Base-by-base conservation (phyloP, 2,797 vertebrate genomes). In the Hirundo rustica region DNA sequence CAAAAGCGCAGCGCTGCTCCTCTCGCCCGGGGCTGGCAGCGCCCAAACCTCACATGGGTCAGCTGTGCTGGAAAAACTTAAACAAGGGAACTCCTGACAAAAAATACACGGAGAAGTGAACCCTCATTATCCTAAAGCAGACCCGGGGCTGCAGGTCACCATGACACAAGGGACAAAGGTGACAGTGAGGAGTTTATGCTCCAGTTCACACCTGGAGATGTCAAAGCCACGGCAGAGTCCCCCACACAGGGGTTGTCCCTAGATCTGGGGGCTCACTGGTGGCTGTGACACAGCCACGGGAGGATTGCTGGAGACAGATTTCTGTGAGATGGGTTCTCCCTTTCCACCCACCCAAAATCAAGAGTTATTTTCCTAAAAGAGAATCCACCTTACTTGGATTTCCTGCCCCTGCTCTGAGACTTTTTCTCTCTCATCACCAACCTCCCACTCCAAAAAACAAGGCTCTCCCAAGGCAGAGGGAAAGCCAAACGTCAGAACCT, bases 191-290 rank as follows among this genome's bases (percentile, higher is more conserved):
- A 92, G 90, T 68, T 94, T 60, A 73, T 8, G 10, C 88, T 70
- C 68, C 26, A 16, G 38, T 42, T 84, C 3, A 9, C 0, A 2
- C 25, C 45, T 15, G 5, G 51, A 67, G 30, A 11, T 16, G 44
- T 2, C 0, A 0, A 47, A 73, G 64, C 11, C 62, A 36, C 51
- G 0, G 0, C 26, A 11, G 36, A 16, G 36, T n/a, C 38, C 54
- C 38, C 8, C 3, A 0, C 1, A 0, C 1, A 26, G 19, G 17
- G 9, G 13, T 0, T n/a, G 50, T 38, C 44, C 61, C 15, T 58
- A 60, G 9, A 53, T 10, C 38, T 51, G 47, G 36, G 66, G 26
- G 45, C 66, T 67, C 3, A 4, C 26, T 26, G n/a, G 30, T 6
- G 8, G 42, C 36, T 38, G 47, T 14, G 55, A 65, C 23, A n/a